These are phyloP conservation scores for Cryptus armator DNA, from an alignment of 2,888 invertebrate species.

Conservation along the genomic window DNA sequence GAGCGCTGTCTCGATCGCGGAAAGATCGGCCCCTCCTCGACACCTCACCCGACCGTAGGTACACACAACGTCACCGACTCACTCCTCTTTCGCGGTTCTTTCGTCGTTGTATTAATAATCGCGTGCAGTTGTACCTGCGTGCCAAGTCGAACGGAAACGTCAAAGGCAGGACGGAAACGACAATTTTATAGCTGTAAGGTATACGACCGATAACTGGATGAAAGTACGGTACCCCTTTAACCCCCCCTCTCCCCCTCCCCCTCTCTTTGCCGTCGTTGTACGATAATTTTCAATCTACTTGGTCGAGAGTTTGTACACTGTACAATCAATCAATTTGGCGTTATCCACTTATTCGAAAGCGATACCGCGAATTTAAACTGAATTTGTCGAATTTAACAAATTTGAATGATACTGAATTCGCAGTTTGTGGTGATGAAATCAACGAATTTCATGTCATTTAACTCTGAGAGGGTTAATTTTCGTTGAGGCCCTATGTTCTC, in stretches of 20 bases:
- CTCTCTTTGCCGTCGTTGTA: neutral
- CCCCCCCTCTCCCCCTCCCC: too few relatives aligned
- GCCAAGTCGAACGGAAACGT: constrained; percentile 33
- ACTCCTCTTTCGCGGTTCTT: neutral
- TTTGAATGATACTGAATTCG: too few relatives aligned
- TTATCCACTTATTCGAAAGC: neutral
- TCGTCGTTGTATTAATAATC: constrained; percentile 45
- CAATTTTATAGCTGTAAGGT: constrained; percentile 36
- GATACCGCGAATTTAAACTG: too few relatives aligned
- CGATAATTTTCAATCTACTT: constrained; percentile 12
- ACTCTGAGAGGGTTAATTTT: too few relatives aligned
- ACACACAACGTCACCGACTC: neutral
- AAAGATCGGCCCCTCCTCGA: constrained; percentile 26
- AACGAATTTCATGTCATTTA: too few relatives aligned
- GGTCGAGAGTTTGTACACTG: neutral
- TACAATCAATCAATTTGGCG: neutral
- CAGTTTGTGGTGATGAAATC: too few relatives aligned
- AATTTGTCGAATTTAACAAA: too few relatives aligned
- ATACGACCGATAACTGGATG: constrained; percentile 24
- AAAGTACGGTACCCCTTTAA: constrained; percentile 1
- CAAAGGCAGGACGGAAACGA: constrained; percentile 29
- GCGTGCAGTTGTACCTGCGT: constrained; percentile 42
- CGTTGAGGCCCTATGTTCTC: too few relatives aligned
- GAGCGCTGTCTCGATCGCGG: neutral
- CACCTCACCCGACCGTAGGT: constrained; percentile 8